A percentile compares a stretch with the other conserved stretches of the same genome.
Conservation (phyloP, 2,888 invertebrate species). For the Parochlus steinenii region DNA sequence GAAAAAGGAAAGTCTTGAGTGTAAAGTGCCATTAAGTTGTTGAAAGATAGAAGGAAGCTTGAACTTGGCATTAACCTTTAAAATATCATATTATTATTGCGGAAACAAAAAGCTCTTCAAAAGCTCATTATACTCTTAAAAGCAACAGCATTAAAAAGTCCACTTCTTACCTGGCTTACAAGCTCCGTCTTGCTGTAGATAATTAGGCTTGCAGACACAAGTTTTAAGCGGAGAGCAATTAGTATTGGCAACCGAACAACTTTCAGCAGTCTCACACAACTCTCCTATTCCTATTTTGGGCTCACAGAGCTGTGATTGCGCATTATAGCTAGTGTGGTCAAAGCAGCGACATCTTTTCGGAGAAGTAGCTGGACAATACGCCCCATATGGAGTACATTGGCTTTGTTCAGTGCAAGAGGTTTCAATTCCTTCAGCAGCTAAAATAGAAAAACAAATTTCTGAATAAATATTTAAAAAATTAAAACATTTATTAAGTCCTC, state of each 20-base stretch:
- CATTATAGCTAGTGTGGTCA: slow-evolving; percentile 25
- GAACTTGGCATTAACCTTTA: no score
- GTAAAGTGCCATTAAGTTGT: no score
- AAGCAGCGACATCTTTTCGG: slow-evolving; percentile 26
- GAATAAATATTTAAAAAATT: background rate
- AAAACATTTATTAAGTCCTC: slow-evolving; percentile 14
- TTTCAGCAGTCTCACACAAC: slow-evolving; percentile 23
- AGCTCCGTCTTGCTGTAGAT: slow-evolving; percentile 19
- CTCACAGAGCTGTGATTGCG: slow-evolving; percentile 23
- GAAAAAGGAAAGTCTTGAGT: no score
- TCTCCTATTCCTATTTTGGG: slow-evolving; percentile 22
- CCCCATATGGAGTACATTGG: slow-evolving; percentile 29
- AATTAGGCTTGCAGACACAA: slow-evolving; percentile 23
- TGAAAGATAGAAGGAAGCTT: no score
- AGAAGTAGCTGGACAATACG: slow-evolving; percentile 19
- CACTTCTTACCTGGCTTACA: slow-evolving; percentile 24
- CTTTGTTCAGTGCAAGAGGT: slow-evolving; percentile 26
- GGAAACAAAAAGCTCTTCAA: no score
- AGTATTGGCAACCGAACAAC: slow-evolving; percentile 21
- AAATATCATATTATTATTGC: no score
- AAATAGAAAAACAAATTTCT: background rate
- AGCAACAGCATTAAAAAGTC: slow-evolving; percentile 21
- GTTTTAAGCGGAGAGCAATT: slow-evolving; percentile 22
- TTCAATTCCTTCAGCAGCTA: slow-evolving; percentile 22
- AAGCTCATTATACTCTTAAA: no score